Base-by-base conservation (phyloP, 2,797 vertebrate species). In the Alectoris magna region DNA sequence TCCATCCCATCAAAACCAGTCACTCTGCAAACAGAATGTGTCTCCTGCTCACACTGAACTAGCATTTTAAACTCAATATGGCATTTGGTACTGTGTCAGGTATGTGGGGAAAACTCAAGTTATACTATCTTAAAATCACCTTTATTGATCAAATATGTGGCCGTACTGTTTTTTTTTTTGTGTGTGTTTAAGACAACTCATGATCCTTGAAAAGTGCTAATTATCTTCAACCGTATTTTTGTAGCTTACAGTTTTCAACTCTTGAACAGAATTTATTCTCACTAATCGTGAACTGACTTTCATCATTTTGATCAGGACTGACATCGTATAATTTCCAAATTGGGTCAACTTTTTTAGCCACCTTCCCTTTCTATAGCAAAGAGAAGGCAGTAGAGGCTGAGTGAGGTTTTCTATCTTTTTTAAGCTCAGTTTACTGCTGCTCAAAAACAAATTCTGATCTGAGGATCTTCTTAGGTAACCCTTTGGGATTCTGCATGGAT, bases 161-260 rank as follows among this genome's bases (percentile, higher is more conserved):
- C 9, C 11, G 48, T 21, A 48, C 6, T 55, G 15, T 27, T 29
- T 53, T 48, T 48, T 49, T 93, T 86, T 64, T 34, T 34, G 6
- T 34, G 6, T 56, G 14, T 14, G 4, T 58, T 89, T 82, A 69
- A 91, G 48, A 34, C 10, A 17, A 69, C 5, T 1, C 1, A 5
- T 0, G 0, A 62, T 63, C 6, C 36, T 69, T 12, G 38, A 84
- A 90, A 84, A 0, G 0, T 24, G 12, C 13, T 63, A 36, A 60
- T 74, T 67, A 44, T 4, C 8, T 81, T 43, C 36, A 62, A 53
- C 7, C 2, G 5, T 41, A 29, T 39, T 89, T 88, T 75, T 49
- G 55, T 39, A 60, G 24, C 21, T 55, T 27, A 51, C 26, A 27
- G 14, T 51, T 51, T 51, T 5, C 26, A 15, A 27, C 26, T 51